Evolutionary conservation across 1,140 invertebrate genomes (phyloP).

Genomic region (Brachionus koreanus): DNA sequence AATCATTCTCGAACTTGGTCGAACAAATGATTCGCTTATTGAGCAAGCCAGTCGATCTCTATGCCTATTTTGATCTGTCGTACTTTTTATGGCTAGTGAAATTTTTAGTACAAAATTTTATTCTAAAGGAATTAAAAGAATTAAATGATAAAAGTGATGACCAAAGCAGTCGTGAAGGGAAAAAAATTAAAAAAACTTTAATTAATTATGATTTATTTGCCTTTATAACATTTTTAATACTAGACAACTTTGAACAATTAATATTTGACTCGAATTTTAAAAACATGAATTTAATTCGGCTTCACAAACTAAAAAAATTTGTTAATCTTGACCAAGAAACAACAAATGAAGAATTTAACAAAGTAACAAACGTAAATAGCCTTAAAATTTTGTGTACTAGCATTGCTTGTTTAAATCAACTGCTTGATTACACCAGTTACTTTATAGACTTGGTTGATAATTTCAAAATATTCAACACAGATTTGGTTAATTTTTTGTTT

Average conservation of each 20-base stretch:
- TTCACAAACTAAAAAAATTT: background rate
- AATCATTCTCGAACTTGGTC: background rate
- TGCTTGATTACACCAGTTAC: background rate
- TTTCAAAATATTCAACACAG: background rate
- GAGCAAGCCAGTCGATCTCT: background rate
- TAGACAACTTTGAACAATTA: slow-evolving; percentile 43
- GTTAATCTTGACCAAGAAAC: background rate
- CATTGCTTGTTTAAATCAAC: background rate
- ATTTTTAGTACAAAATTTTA: slow-evolving; percentile 34
- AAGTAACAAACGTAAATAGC: slow-evolving; percentile 35
- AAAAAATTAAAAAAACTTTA: background rate
- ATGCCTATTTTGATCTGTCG: slow-evolving; percentile 36
- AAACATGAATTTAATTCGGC: background rate
- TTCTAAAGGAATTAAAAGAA: background rate
- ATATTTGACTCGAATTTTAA: slow-evolving; percentile 43
- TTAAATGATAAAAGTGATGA: background rate
- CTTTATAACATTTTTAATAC: background rate
- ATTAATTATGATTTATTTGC: slow-evolving; percentile 26
- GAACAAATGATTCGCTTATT: slow-evolving; percentile 3
- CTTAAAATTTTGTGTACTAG: background rate
- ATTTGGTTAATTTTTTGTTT: background rate
- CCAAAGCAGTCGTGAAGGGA: background rate
- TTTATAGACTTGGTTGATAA: background rate
- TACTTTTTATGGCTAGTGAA: slow-evolving; percentile 37
- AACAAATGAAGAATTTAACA: background rate